Percentiles rank a stretch among this genome's conserved stretches.
These are phyloP conservation scores for Galeopsomyia nigrocyanea DNA, from an alignment of 2,888 invertebrate genomes.

Conservation along the genomic window DNA sequence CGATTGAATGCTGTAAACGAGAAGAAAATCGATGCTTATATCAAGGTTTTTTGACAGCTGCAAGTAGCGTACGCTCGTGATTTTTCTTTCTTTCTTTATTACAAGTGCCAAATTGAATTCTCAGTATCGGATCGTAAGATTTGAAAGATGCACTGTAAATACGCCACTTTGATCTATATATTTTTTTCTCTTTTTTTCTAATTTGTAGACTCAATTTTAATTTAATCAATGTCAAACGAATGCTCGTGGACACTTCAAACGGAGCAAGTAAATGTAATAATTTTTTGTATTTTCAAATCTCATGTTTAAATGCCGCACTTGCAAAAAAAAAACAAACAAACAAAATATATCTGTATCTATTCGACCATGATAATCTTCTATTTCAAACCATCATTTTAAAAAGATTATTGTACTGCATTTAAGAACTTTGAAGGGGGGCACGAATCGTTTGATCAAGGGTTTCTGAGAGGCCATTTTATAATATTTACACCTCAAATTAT, in stretches of 20 bases:
- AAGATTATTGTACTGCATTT: constrained; percentile 45
- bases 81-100: constrained; percentile 40
- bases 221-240: constrained; percentile 31
- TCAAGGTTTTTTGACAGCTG: neutral
- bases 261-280: constrained; percentile 14
- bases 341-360: constrained; percentile 8
- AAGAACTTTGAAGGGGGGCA: constrained; percentile 29
- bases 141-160: constrained; percentile 45
- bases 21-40: neutral
- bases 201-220: constrained; percentile 28
- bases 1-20: constrained; percentile 9
- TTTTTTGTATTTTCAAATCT: constrained; percentile 21
- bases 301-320: constrained; percentile 18
- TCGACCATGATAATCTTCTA: constrained; percentile 22
- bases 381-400: constrained; percentile 32
- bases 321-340: constrained; percentile 4
- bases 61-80: neutral
- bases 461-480: constrained; percentile 41
- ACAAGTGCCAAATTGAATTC: constrained; percentile 47
- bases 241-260: constrained; percentile 26
- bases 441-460: constrained; percentile 35
- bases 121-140: constrained; percentile 37
- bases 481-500: constrained; percentile 37
- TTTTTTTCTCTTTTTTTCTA: constrained; percentile 37
- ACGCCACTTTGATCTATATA: constrained; percentile 18